Percentiles rank a stretch among this genome's conserved stretches.
These are phyloP conservation scores for Agelas oroides DNA, from an alignment of 37 sponge, comb jelly and placozoan genomes.

Conservation along the genomic window DNA sequence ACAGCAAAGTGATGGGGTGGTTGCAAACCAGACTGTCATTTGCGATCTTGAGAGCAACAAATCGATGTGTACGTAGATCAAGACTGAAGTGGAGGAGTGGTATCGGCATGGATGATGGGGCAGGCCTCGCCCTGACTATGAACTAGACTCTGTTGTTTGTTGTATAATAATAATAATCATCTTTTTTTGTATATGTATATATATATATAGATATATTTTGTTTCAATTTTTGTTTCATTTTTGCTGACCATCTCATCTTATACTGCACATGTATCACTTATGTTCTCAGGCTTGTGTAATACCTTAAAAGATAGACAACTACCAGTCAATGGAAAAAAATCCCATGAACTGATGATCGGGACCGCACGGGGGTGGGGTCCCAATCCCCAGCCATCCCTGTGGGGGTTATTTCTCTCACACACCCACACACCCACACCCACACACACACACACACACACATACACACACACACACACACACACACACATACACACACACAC, in stretches of 20 bases:
- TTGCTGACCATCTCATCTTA: too few relatives aligned
- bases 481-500: slow-evolving; percentile 18
- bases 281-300: too few relatives aligned
- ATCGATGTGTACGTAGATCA: slow-evolving; percentile 16
- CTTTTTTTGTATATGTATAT: too few relatives aligned
- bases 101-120: slow-evolving; percentile 14
- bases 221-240: too few relatives aligned
- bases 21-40: slow-evolving; percentile 6
- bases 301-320: too few relatives aligned
- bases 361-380: too few relatives aligned
- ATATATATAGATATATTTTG: too few relatives aligned
- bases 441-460: slow-evolving; percentile 31
- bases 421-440: slow-evolving; percentile 48
- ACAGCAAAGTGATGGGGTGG: slow-evolving; percentile 13
- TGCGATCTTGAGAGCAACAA: slow-evolving; percentile 32
- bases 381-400: too few relatives aligned
- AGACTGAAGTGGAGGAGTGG: slow-evolving; percentile 5
- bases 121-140: slow-evolving; percentile 15
- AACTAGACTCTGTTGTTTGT: slow-evolving; percentile 74
- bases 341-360: too few relatives aligned
- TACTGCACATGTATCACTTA: too few relatives aligned
- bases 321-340: too few relatives aligned
- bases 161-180: too few relatives aligned
- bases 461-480: slow-evolving; percentile 8
- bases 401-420: slow-evolving; percentile 85